Evolutionary conservation across 2,113 vertebrate genomes (phyloP).

Genomic region (Riparia riparia): DNA sequence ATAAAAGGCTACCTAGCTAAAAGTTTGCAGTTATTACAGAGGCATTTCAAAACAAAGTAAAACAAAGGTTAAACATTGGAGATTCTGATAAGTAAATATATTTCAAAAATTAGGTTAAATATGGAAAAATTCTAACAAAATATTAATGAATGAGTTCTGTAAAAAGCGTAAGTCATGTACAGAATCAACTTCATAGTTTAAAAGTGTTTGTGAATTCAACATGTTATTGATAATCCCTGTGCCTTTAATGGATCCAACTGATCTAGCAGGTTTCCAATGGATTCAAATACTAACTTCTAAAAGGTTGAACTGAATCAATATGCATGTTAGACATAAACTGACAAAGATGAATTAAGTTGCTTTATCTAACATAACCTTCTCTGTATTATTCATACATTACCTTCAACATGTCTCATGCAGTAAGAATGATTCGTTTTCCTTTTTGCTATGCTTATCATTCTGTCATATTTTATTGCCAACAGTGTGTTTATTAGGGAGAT

Average conservation of each 20-base stretch:
- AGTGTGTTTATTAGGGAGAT: conserved; percentile 37
- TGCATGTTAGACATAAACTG: not conserved
- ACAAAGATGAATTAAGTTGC: conserved; percentile 57
- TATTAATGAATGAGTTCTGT: not conserved
- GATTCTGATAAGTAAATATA: not conserved
- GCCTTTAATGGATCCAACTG: not conserved
- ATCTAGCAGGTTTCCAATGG: not conserved
- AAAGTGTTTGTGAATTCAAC: not conserved
- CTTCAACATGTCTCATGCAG: conserved; percentile 13
- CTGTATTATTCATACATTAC: conserved; percentile 43
- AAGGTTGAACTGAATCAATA: conserved; percentile 15
- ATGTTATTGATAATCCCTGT: not conserved
- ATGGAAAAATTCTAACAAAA: not conserved
- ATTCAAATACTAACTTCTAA: conserved; percentile 18
- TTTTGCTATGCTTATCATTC: conserved; percentile 36
- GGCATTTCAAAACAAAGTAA: not conserved
- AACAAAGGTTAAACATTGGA: not conserved
- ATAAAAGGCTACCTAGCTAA: not conserved
- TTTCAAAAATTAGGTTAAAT: not conserved
- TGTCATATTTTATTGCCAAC: conserved; percentile 66
- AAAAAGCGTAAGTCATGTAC: not conserved
- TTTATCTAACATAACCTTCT: conserved; percentile 29
- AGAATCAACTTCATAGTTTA: not conserved
- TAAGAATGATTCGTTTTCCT: conserved; percentile 47
- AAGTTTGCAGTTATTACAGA: not conserved